These are phyloP conservation scores for Typhlichthys subterraneus DNA, from an alignment of 2,797 vertebrate genomes.

Conservation along the genomic window DNA sequence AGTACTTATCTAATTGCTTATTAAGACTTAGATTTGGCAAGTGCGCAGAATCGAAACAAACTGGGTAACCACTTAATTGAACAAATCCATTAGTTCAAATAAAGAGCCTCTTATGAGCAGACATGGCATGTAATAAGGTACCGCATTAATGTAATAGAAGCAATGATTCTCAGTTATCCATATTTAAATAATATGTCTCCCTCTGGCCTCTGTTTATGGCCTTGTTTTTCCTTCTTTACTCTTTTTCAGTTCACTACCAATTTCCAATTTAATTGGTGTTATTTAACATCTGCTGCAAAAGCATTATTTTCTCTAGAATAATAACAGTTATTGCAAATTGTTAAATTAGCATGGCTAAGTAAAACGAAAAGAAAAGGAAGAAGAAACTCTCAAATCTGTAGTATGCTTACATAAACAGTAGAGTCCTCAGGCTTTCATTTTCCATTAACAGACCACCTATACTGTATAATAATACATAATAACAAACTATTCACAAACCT, in stretches of 20 bases:
- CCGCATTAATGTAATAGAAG: slow-evolving; percentile 59
- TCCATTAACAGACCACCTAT: no score
- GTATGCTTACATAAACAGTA: no score
- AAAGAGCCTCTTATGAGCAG: slow-evolving; percentile 52
- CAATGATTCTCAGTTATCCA: slow-evolving; percentile 56
- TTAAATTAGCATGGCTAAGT: neutral
- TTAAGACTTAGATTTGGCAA: slow-evolving; percentile 63
- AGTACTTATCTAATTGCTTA: slow-evolving; percentile 69
- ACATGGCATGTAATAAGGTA: slow-evolving; percentile 35
- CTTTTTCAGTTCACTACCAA: neutral
- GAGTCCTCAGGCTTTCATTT: no score
- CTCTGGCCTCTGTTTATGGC: neutral
- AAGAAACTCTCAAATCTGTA: neutral
- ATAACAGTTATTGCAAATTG: neutral
- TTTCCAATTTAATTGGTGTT: neutral
- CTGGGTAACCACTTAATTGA: slow-evolving; percentile 72
- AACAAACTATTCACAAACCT: no score
- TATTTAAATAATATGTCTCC: slow-evolving; percentile 20
- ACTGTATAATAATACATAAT: no score
- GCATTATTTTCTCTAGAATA: neutral
- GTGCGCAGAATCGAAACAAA: slow-evolving; percentile 63
- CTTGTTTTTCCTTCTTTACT: neutral
- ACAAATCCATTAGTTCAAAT: slow-evolving; percentile 72
- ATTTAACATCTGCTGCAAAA: neutral
- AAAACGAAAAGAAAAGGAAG: neutral